A percentile compares a stretch with the other conserved stretches of the same genome.
These are phyloP conservation scores for Pimephales promelas DNA, from an alignment of 2,113 vertebrate species.

Conservation along the genomic window DNA sequence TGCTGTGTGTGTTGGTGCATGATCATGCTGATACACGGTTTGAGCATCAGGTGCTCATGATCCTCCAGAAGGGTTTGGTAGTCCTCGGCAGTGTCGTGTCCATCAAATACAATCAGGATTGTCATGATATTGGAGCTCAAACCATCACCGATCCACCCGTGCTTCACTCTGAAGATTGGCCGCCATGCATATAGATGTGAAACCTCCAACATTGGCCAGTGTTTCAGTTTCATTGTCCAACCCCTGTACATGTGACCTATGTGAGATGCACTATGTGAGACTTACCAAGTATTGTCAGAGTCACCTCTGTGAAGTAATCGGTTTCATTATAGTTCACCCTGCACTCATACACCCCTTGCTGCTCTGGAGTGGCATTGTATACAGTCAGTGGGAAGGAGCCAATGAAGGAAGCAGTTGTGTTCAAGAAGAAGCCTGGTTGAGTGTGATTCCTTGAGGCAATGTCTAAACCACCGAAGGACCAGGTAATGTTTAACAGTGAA, in stretches of 20 bases:
- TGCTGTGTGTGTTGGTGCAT: no score
- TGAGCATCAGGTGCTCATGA: no score
- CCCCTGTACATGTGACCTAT: background rate
- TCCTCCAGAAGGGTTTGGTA: no score
- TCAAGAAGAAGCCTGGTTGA: slow-evolving; percentile 65
- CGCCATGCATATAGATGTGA: no score
- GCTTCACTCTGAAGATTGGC: no score
- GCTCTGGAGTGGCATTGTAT: slow-evolving; percentile 57
- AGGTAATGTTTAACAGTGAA: slow-evolving; percentile 63
- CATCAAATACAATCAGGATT: no score
- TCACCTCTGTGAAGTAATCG: slow-evolving; percentile 57
- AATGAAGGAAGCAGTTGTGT: slow-evolving; percentile 42
- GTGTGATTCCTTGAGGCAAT: slow-evolving; percentile 60
- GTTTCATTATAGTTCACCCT: slow-evolving; percentile 64
- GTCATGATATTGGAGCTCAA: no score
- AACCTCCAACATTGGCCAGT: no score
- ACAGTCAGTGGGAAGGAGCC: slow-evolving; percentile 71
- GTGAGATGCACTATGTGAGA: background rate
- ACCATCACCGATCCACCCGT: no score
- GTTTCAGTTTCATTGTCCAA: no score
- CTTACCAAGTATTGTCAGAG: slow-evolving; percentile 68
- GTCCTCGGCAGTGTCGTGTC: no score
- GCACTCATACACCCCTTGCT: slow-evolving; percentile 75
- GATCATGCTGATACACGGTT: no score
- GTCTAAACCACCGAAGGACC: slow-evolving; percentile 62